Conservation (phyloP, 1,140 invertebrate species). For the Cataglyphis hispanica region DNA sequence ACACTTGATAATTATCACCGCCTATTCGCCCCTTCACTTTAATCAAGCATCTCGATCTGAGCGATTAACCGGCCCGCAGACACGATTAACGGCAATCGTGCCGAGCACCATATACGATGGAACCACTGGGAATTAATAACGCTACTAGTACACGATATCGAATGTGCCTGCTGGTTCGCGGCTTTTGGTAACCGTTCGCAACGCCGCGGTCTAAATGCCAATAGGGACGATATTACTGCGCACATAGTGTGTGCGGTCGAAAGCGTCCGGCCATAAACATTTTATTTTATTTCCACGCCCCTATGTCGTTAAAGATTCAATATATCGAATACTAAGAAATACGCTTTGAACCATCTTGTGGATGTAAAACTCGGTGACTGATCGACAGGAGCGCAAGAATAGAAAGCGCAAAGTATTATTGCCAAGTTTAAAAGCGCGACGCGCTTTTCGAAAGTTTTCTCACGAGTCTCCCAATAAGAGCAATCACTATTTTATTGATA, state of each 20-base stretch:
- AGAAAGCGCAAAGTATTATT: background rate
- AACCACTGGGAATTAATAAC: slow-evolving; percentile 70
- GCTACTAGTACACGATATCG: slow-evolving; percentile 60
- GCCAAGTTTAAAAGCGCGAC: background rate
- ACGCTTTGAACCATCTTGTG: background rate
- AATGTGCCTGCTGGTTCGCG: slow-evolving; percentile 51
- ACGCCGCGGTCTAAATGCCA: slow-evolving; percentile 60
- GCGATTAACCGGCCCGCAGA: slow-evolving; percentile 72
- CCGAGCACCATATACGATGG: slow-evolving; percentile 38
- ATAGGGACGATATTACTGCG: slow-evolving; percentile 57
- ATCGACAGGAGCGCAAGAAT: background rate
- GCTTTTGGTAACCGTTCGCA: slow-evolving; percentile 57
- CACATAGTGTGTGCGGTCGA: slow-evolving; percentile 46
- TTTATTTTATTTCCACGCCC: slow-evolving; percentile 46
- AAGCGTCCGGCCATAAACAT: slow-evolving; percentile 30
- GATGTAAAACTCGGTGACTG: background rate
- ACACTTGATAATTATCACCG: slow-evolving; percentile 11
- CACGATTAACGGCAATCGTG: slow-evolving; percentile 75
- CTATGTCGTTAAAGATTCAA: slow-evolving; percentile 31
- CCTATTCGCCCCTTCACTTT: slow-evolving; percentile 46
- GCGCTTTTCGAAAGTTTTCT: too few species aligned
- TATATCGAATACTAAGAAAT: background rate
- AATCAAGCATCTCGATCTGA: slow-evolving; percentile 60
- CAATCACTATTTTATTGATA: slow-evolving; percentile 18
- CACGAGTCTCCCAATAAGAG: background rate